Evolutionary conservation across 2,113 vertebrate genomes (phyloP), one percentile per base, ranked within the genome.

Genomic region (Azemiops feae): DNA sequence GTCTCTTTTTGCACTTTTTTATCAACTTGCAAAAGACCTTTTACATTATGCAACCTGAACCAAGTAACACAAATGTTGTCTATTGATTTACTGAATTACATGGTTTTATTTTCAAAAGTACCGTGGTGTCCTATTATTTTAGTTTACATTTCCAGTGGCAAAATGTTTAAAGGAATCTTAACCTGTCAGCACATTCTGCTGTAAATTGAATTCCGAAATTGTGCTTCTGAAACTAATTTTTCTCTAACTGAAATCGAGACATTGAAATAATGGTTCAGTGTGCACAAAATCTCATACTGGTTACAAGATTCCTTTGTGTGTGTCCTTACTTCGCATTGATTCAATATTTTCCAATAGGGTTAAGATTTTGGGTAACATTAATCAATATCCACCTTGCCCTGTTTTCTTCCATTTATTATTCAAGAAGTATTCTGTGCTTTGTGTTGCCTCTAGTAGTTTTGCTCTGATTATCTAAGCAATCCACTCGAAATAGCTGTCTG

Each of bases 221-320:
- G 93, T 97, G 96, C 97, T 98, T 98, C 55, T 97, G 97, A 96
- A 54, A 92, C 94, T 96, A 92, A 92, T 97, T 97, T 98, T 97
- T 96, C 97, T 96, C 96, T 96, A 94, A 97, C 96, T 93, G 92
- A 94, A 34, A 92, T 95, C 93, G 94, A 94, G 90, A 96, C 93
- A 92, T 91, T 96, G 96, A 34, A 94, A 93, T 43, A 81, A 81
- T 9, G 74, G 74, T 81, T 43, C 89, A 52, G 92, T 92, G 95
- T 95, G 93, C 92, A 94, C 94, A 93, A 96, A 95, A 92, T 89
- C 95, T 97, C 53, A 10, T 93, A 0, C 95, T 93, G 87, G 93
- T 95, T 95, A 92, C n/a, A 93, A 87, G 92, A 92, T 92, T 47
- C 93, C 94, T 94, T 94, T 92, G 93, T 81, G 7, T 22, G 18